Conservation (phyloP, 2,113 vertebrate species). For the Lutjanus erythropterus region DNA sequence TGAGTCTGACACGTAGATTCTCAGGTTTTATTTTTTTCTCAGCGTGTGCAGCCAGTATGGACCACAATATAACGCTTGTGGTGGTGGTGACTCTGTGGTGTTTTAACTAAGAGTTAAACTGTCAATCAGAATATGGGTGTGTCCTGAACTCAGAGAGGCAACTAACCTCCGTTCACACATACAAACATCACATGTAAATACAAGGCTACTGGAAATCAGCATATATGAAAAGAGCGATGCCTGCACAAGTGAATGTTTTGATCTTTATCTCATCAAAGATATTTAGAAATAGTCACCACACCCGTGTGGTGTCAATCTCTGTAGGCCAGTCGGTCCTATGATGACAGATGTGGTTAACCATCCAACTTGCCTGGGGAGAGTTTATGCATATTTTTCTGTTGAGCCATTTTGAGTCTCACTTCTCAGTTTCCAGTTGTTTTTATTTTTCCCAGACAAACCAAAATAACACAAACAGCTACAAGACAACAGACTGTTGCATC, state of each 20-base stretch:
- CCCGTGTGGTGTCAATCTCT: no score
- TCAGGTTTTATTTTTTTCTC: not conserved
- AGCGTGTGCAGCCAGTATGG: not conserved
- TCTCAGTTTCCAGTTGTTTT: no score
- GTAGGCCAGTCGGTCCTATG: no score
- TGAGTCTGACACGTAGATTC: not conserved
- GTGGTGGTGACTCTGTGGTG: slow-evolving; percentile 1
- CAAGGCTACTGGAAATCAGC: no score
- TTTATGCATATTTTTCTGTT: no score
- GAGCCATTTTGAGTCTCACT: no score
- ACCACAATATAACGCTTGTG: not conserved
- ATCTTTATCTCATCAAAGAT: no score
- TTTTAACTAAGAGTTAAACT: not conserved
- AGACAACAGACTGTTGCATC: no score
- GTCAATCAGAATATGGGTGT: not conserved
- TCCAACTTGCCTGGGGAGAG: no score
- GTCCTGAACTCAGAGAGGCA: not conserved
- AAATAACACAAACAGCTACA: not conserved
- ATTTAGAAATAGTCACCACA: no score
- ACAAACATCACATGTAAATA: not conserved
- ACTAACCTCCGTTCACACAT: not conserved
- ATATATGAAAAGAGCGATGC: not conserved
- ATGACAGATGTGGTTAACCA: no score
- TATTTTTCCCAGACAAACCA: no score
- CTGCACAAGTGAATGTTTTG: not conserved